Base-by-base conservation (phyloP, 2,888 invertebrate genomes). In the Cryptocheilus praepositus region DNA sequence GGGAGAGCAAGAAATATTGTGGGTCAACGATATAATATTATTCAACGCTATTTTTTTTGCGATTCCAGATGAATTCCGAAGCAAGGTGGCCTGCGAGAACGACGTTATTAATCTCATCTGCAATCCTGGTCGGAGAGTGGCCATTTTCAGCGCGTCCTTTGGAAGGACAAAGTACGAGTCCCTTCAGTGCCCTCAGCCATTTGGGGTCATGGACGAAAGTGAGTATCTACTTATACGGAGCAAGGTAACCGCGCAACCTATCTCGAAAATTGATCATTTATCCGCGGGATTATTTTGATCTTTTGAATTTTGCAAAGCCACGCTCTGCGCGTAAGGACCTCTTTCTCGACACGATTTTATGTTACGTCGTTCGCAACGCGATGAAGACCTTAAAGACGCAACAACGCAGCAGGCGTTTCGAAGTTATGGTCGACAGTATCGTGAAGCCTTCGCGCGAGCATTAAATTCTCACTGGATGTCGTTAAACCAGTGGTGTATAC, bases 61-160 rank as follows among this genome's bases (percentile, higher is more conserved):
- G 21, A 18, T 91, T 91, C 83, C 92, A 98, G 98, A 96, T 89
- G 96, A 97, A 89, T 98, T 98, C 90, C 93, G 96, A 74, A 97
- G 96, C 89, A 95, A 96, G 91, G 94, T 96, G 84, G 96, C 96
- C 74, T 98, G 98, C 90, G 95, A 97, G 89, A 96, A 96, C 87
- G 95, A 97, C 85, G 93, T 94, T 82, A 93, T 98, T 85, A 94
- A 95, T 86, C 91, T 98, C 85, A 93, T 94, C 86, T 98, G 98
- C 90, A 94, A 95, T 90, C 94, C 95, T 57, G 94, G 95, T 88
- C 94, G 94, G 13, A 92, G 97, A 84, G 94, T 98, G 61, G 97
- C 97, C 62, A 94, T 98, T 85, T 97, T 96, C 90, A 96, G 96
- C 52, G 97, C 98, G 45, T 94, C 95, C 89, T 98, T 95, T 88